A percentile compares a stretch with the other conserved stretches of the same genome.
Conservation (phyloP, 23 tunicate genomes). For the Trididemnum miniatum region DNA sequence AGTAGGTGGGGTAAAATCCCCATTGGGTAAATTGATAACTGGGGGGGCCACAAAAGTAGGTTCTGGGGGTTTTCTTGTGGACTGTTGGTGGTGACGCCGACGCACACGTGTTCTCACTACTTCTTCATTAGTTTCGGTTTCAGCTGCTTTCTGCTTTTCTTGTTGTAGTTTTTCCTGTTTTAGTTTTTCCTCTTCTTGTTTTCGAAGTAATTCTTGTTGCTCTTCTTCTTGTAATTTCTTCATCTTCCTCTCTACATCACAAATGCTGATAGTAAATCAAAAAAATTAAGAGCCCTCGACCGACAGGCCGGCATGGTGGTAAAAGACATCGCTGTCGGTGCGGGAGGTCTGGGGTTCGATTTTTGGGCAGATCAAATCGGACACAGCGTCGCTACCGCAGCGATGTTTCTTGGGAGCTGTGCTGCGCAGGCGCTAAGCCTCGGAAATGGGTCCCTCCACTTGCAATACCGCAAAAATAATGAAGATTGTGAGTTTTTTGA, state of each 20-base stretch:
- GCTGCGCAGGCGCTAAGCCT: too few relatives aligned
- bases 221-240: slow-evolving; percentile 7
- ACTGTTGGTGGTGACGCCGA: slow-evolving; percentile 13
- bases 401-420: too few relatives aligned
- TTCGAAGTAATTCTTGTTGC: background rate
- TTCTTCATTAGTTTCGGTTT: background rate
- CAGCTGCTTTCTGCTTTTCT: background rate
- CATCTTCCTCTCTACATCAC: slow-evolving; percentile 16
- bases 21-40: slow-evolving; percentile 19
- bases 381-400: too few relatives aligned
- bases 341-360: too few relatives aligned
- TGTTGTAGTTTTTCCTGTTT: slow-evolving; percentile 27
- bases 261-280: too few relatives aligned
- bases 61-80: background rate
- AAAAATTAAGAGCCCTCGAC: too few relatives aligned
- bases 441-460: too few relatives aligned
- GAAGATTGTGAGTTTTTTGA: too few relatives aligned
- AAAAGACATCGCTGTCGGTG: too few relatives aligned
- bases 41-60: background rate
- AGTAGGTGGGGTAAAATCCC: slow-evolving; percentile 1
- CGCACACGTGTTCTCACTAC: background rate
- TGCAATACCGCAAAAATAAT: too few relatives aligned
- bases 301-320: too few relatives aligned
- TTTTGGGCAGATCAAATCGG: too few relatives aligned
- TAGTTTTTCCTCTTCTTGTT: slow-evolving; percentile 9